Evolutionary conservation across 2,888 invertebrate species (phyloP).

Genomic region (Harmothoe impar): DNA sequence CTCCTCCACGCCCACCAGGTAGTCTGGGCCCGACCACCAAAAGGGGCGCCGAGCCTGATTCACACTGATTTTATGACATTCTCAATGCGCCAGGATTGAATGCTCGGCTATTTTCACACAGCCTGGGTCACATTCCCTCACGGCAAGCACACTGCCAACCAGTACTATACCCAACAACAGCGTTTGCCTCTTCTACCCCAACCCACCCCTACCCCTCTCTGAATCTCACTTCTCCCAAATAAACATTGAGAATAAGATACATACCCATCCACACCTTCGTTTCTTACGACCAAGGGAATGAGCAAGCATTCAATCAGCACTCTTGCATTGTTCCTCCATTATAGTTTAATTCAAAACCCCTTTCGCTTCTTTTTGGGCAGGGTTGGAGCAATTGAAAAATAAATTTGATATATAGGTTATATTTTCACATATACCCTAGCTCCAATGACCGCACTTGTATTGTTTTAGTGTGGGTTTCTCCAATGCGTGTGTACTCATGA

Average conservation of each 20-base stretch:
- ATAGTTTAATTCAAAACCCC: too few species aligned
- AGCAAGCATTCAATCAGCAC: background rate
- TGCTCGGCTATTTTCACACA: conserved; percentile 30
- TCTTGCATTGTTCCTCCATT: background rate
- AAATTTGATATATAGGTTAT: too few species aligned
- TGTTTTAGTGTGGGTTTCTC: too few species aligned
- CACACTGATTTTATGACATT: conserved; percentile 18
- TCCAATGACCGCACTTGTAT: too few species aligned
- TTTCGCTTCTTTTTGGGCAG: too few species aligned
- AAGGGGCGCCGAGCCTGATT: background rate
- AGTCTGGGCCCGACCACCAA: background rate
- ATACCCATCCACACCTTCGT: background rate
- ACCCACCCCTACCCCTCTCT: background rate
- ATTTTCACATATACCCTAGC: too few species aligned
- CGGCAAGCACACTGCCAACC: background rate
- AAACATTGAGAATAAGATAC: background rate
- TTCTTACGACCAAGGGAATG: background rate
- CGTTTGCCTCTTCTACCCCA: background rate
- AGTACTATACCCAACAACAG: conserved; percentile 12
- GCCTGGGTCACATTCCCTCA: background rate
- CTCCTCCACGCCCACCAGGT: background rate
- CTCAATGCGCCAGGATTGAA: background rate
- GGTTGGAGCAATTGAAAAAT: too few species aligned
- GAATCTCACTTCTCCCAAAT: background rate
- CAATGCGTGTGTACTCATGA: too few species aligned